These are phyloP conservation scores for Netelia melanura DNA, from an alignment of 2,888 invertebrate species.

Conservation along the genomic window DNA sequence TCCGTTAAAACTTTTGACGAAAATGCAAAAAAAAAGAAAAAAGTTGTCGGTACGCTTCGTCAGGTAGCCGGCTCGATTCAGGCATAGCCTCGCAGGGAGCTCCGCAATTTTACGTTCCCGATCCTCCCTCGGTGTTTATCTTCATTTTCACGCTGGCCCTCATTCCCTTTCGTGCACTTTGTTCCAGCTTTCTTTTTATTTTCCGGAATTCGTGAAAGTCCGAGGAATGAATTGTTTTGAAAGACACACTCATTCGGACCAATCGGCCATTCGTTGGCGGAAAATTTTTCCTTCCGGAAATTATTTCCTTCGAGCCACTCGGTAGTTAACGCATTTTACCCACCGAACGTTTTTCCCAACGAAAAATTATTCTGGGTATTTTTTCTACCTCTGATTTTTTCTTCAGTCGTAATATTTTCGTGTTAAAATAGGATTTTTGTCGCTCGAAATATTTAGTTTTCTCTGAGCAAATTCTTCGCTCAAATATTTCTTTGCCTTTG, in stretches of 20 bases:
- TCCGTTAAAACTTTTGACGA: conserved; percentile 73
- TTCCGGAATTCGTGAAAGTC: not conserved
- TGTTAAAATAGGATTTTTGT: too few relatives aligned
- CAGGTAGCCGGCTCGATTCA: conserved; percentile 46
- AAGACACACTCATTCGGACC: not conserved
- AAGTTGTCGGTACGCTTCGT: conserved; percentile 20
- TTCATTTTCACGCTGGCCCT: conserved; percentile 30
- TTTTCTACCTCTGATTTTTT: too few relatives aligned
- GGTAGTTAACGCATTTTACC: conserved; percentile 8
- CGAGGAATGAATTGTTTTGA: conserved; percentile 7
- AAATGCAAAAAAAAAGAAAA: conserved; percentile 64
- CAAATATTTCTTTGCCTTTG: not conserved
- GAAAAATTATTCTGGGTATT: too few relatives aligned
- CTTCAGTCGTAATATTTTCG: too few relatives aligned
- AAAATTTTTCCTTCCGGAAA: not conserved
- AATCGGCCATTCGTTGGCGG: not conserved
- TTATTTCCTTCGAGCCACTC: not conserved
- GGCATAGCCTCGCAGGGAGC: conserved; percentile 70
- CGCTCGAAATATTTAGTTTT: not conserved
- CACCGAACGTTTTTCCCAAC: not conserved
- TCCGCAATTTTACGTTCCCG: conserved; percentile 70
- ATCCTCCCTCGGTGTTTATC: conserved; percentile 63
- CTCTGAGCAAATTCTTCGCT: not conserved
- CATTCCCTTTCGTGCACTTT: conserved; percentile 7
- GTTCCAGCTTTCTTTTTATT: conserved; percentile 1